Percentiles rank a stretch among this genome's conserved stretches.
Evolutionary conservation across 2,797 vertebrate species (phyloP).

Genomic region (Nothura maculosa): DNA sequence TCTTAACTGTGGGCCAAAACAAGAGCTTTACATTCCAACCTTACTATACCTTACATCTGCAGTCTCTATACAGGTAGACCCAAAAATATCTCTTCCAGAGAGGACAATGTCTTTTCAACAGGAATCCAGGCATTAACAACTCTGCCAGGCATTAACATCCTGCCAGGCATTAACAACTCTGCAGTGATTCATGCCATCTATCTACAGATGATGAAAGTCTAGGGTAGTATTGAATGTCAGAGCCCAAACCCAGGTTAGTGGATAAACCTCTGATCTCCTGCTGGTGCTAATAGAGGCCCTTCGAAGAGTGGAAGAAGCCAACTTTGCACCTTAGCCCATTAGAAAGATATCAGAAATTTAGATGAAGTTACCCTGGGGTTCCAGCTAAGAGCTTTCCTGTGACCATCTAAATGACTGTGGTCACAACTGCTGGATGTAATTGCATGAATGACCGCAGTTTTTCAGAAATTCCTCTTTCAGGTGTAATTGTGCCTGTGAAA

Average conservation of each 20-base stretch:
- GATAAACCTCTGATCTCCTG: not conserved
- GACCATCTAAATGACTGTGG: conserved; percentile 36
- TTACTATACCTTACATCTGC: not conserved
- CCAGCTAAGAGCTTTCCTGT: conserved; percentile 15
- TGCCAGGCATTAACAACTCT: not conserved
- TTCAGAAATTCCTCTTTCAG: conserved; percentile 33
- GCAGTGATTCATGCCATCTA: not conserved
- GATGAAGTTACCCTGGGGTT: not conserved
- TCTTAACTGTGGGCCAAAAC: not conserved
- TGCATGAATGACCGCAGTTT: conserved; percentile 42
- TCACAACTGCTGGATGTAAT: conserved; percentile 9
- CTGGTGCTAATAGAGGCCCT: not conserved
- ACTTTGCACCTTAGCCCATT: not conserved
- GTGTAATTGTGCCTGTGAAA: conserved; percentile 45
- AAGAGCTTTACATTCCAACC: not conserved
- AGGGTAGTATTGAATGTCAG: not conserved
- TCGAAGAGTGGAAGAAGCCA: no score
- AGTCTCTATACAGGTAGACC: not conserved
- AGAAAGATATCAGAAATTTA: conserved; percentile 22
- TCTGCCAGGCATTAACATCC: not conserved
- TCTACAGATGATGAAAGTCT: not conserved
- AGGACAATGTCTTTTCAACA: not conserved
- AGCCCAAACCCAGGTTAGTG: not conserved
- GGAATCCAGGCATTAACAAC: not conserved
- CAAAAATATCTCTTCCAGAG: not conserved